Evolutionary conservation across 2,797 vertebrate species (phyloP).

Genomic region (Mastacembelus armatus): DNA sequence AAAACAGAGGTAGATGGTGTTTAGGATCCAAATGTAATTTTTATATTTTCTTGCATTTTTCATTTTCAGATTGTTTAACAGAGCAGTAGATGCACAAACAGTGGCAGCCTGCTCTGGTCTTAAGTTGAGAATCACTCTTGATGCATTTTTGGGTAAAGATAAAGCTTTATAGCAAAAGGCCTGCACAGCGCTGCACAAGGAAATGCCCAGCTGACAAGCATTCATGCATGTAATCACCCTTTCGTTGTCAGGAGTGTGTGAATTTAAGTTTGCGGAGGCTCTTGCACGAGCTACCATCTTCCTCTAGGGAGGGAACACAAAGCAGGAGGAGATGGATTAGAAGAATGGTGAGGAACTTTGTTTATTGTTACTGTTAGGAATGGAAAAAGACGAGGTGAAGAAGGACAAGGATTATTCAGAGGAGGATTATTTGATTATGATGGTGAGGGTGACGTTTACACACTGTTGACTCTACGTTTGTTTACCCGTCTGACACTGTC

Average conservation of each 20-base stretch:
- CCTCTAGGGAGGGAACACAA: conserved; percentile 72
- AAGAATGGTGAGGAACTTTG: neutral
- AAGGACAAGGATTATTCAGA: conserved; percentile 3
- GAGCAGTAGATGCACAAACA: neutral
- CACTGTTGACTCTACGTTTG: conserved; percentile 44
- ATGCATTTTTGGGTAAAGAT: conserved; percentile 9
- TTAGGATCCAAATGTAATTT: conserved; percentile 33
- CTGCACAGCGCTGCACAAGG: conserved; percentile 18
- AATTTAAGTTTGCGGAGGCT: conserved; percentile 54
- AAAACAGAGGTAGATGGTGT: conserved; percentile 66
- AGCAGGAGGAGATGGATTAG: conserved; percentile 47
- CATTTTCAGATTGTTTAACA: conserved; percentile 2
- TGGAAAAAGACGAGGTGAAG: conserved; percentile 25
- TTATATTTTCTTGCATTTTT: neutral
- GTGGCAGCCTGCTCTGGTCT: neutral
- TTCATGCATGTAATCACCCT: conserved; percentile 81
- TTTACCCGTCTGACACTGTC: conserved; percentile 97
- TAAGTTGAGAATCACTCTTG: conserved; percentile 16
- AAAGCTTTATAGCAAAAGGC: neutral
- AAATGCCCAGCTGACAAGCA: conserved; percentile 7
- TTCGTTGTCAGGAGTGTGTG: conserved; percentile 62
- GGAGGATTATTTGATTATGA: conserved; percentile 19
- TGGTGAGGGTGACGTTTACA: conserved; percentile 22
- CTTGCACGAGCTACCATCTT: conserved; percentile 76
- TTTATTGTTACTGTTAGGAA: conserved; percentile 3